Evolutionary conservation across 2,797 vertebrate genomes (phyloP).

Genomic region (Mastacembelus armatus): DNA sequence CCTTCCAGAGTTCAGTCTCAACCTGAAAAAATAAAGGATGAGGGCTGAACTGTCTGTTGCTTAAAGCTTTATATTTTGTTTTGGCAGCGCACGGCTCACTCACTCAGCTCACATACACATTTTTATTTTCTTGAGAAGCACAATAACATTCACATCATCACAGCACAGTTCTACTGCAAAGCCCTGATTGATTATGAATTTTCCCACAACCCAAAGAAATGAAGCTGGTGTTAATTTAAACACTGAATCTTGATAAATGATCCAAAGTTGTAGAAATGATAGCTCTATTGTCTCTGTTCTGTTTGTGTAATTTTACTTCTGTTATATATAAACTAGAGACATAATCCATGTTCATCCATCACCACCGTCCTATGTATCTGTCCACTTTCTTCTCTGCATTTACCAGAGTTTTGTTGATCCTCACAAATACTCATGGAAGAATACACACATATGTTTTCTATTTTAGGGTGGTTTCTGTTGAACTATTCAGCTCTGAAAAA

Average conservation of each 20-base stretch:
- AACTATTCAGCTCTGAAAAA: slow-evolving; percentile 49
- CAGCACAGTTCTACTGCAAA: neutral
- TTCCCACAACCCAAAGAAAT: neutral
- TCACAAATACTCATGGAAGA: slow-evolving; percentile 38
- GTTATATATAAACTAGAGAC: neutral
- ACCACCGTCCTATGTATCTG: too few relatives aligned
- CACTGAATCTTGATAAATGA: neutral
- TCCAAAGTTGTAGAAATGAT: neutral
- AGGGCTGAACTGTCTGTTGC: too few relatives aligned
- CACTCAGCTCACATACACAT: too few relatives aligned
- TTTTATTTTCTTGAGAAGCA: too few relatives aligned
- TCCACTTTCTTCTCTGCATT: neutral
- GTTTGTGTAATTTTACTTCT: neutral
- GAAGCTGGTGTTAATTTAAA: neutral
- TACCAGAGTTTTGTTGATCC: slow-evolving; percentile 21
- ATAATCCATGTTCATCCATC: neutral
- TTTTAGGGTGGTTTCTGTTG: slow-evolving; percentile 57
- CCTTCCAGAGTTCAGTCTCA: too few relatives aligned
- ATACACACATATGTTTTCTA: slow-evolving; percentile 47
- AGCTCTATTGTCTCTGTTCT: neutral
- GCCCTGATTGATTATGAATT: neutral
- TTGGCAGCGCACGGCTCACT: too few relatives aligned
- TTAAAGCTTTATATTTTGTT: too few relatives aligned
- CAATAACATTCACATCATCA: too few relatives aligned
- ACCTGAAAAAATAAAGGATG: too few relatives aligned